These are phyloP conservation scores for Misgurnus anguillicaudatus DNA, from an alignment of 2,113 vertebrate species.

Conservation along the genomic window DNA sequence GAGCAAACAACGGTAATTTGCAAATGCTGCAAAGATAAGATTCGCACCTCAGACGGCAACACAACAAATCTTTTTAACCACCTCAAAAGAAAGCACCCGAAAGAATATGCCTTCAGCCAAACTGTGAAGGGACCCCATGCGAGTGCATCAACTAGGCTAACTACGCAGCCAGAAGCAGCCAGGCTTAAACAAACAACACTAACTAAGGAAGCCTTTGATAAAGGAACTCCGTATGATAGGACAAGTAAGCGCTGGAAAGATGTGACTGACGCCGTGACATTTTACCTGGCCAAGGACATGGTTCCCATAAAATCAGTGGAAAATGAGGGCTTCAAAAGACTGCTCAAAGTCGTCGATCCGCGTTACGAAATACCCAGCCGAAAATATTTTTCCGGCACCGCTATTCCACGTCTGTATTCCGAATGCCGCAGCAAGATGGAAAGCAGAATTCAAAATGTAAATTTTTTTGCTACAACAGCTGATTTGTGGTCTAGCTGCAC, in stretches of 20 bases:
- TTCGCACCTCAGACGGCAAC: neutral
- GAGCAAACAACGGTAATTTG: neutral
- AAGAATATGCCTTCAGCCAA: neutral
- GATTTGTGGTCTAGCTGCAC: neutral
- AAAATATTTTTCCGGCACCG: neutral
- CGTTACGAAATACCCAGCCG: neutral
- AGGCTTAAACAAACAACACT: constrained; percentile 8
- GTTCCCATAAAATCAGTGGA: constrained; percentile 11
- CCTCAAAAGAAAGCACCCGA: neutral
- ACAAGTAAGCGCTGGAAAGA: neutral
- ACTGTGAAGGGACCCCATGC: neutral
- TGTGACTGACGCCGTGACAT: constrained; percentile 1
- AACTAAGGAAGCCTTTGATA: neutral
- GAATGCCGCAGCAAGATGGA: neutral
- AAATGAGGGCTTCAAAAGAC: constrained; percentile 10
- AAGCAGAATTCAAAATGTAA: neutral
- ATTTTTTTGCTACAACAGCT: neutral
- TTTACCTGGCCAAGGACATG: constrained; percentile 1
- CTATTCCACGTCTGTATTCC: neutral
- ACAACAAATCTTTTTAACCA: neutral
- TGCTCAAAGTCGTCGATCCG: neutral
- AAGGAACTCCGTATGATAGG: neutral
- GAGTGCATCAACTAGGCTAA: neutral
- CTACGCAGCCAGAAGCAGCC: neutral
- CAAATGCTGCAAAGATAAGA: neutral